phyloP scores from a whole-genome alignment of 2,113 vertebrate species.

The Grantiella picta region DNA sequence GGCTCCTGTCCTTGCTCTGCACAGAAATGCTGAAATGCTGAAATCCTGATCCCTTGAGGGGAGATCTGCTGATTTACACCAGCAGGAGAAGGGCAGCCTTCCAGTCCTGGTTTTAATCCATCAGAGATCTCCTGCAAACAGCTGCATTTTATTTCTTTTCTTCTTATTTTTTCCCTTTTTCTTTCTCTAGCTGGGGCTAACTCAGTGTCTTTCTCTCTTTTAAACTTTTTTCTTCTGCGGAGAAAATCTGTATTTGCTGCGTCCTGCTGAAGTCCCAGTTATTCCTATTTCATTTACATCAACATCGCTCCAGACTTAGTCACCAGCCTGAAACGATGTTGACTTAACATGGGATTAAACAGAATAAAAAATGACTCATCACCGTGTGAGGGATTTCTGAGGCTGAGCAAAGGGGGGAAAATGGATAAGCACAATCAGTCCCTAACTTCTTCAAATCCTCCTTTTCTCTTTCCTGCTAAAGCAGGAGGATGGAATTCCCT shows the following conservation, averaged over 20 bases:
- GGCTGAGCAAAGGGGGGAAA: background rate
- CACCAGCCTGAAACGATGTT: background rate
- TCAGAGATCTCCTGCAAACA: slow-evolving; percentile 36
- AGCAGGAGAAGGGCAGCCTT: background rate
- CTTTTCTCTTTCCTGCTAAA: background rate
- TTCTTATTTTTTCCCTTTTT: no score
- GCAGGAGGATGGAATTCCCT: background rate
- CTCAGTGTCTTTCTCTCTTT: background rate
- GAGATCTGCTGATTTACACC: background rate
- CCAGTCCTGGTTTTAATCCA: background rate
- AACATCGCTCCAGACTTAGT: background rate
- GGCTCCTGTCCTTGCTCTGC: background rate
- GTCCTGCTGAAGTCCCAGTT: background rate
- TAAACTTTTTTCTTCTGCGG: background rate
- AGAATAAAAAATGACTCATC: background rate
- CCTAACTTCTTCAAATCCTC: background rate
- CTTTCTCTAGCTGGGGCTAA: background rate
- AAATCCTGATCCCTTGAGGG: background rate
- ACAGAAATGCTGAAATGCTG: background rate
- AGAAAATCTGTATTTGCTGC: background rate
- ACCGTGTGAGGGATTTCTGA: background rate
- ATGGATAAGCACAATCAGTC: background rate
- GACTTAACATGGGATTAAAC: background rate
- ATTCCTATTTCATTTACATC: background rate
- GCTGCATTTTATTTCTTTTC: background rate